These are phyloP conservation scores for Mormyrops attenuatus DNA, from an alignment of 2,797 vertebrate species.

Conservation along the genomic window DNA sequence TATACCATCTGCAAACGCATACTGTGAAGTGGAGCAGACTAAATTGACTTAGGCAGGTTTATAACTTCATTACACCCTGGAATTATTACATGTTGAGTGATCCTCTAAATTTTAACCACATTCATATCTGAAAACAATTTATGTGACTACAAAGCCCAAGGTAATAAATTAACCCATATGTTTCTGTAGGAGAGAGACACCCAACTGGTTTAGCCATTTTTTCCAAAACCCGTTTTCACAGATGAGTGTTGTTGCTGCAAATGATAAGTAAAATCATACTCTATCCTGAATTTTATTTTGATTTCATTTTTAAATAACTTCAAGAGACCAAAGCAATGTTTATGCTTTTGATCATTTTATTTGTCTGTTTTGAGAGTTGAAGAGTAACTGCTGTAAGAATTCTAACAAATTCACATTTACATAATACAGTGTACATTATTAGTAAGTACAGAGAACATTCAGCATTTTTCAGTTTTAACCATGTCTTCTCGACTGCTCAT, in stretches of 20 bases:
- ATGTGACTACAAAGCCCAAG: not conserved
- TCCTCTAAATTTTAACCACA: not conserved
- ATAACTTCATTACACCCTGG: slow-evolving; percentile 2
- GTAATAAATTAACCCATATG: not conserved
- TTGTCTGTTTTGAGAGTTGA: slow-evolving; percentile 45
- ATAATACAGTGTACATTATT: slow-evolving; percentile 56
- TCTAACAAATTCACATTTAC: slow-evolving; percentile 59
- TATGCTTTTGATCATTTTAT: slow-evolving; percentile 49
- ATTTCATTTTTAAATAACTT: not conserved
- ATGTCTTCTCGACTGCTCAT: slow-evolving; percentile 33
- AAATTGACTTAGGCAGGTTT: not conserved
- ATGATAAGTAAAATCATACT: not conserved
- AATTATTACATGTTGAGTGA: not conserved
- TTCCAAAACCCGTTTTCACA: not conserved
- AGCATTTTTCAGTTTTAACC: slow-evolving; percentile 46
- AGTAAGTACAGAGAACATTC: slow-evolving; percentile 58
- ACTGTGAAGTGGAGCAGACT: not conserved
- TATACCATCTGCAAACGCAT: not conserved
- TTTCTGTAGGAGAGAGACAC: not conserved
- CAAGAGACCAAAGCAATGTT: slow-evolving; percentile 17
- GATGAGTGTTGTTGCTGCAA: not conserved
- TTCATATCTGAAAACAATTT: not conserved
- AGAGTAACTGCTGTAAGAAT: slow-evolving; percentile 52
- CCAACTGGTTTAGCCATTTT: not conserved
- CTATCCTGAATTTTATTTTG: not conserved